These are phyloP conservation scores for Typhlichthys subterraneus DNA, from an alignment of 2,797 vertebrate genomes.

Conservation along the genomic window DNA sequence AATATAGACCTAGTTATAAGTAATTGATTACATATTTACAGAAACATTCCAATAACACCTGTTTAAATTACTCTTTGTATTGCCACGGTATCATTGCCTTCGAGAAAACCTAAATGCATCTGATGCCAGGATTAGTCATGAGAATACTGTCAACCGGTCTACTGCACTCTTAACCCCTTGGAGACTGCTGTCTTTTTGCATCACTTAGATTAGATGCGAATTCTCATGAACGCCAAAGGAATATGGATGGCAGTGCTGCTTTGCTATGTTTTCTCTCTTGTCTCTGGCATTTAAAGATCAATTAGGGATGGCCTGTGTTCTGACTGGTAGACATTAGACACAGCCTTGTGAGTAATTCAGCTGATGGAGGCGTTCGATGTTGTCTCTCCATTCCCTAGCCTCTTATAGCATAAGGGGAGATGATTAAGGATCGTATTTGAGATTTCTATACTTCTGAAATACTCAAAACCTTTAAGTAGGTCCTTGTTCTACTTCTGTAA, in stretches of 20 bases:
- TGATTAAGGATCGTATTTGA: constrained; percentile 38
- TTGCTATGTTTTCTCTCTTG: constrained; percentile 14
- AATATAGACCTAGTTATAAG: too few relatives aligned
- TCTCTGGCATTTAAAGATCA: constrained; percentile 54
- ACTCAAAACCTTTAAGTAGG: constrained; percentile 39
- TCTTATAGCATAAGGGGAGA: constrained; percentile 34
- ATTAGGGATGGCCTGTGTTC: constrained; percentile 43
- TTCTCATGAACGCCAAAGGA: constrained; percentile 21
- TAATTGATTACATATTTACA: too few relatives aligned
- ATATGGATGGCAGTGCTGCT: constrained; percentile 35
- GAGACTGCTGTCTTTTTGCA: constrained; percentile 16
- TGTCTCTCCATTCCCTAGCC: constrained; percentile 28
- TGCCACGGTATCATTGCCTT: constrained; percentile 28
- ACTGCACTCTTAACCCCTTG: constrained; percentile 26
- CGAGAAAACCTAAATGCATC: constrained; percentile 31
- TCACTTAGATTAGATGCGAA: constrained; percentile 21
- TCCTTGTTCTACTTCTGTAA: constrained; percentile 7
- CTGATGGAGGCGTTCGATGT: constrained; percentile 49
- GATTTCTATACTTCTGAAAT: constrained; percentile 39
- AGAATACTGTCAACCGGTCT: constrained; percentile 16
- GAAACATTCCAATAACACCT: too few relatives aligned
- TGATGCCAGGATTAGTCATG: constrained; percentile 13
- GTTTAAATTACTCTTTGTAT: constrained; percentile 9
- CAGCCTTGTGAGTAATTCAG: constrained; percentile 62
- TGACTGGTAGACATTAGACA: constrained; percentile 41